Evolutionary conservation across 2,113 vertebrate genomes (phyloP).

Genomic region (Embiotoca jacksoni): DNA sequence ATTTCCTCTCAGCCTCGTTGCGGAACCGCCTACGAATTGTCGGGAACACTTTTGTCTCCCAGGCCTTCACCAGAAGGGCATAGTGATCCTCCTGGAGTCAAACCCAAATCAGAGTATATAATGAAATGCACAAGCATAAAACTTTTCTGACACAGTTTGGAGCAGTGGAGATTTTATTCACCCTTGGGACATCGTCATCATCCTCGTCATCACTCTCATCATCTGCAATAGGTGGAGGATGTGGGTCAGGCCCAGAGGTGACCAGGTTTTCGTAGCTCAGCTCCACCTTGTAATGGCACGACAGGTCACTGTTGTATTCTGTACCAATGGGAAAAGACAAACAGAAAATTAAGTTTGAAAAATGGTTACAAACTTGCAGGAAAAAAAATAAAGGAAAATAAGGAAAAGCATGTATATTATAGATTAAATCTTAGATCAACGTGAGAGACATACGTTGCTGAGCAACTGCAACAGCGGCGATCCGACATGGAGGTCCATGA

Average conservation of each 20-base stretch:
- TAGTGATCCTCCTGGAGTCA: conserved; percentile 94
- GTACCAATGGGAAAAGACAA: conserved; percentile 45
- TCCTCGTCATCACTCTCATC: conserved; percentile 98
- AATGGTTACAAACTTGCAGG: conserved; percentile 22
- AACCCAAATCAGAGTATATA: conserved; percentile 16
- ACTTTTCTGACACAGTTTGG: not conserved
- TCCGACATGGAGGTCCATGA: conserved; percentile 94
- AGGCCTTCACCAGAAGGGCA: conserved; percentile 96
- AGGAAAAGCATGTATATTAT: not conserved
- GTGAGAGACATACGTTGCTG: conserved; percentile 89
- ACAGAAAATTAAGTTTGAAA: conserved; percentile 34
- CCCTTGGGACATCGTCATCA: conserved; percentile 94
- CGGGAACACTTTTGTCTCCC: conserved; percentile 99
- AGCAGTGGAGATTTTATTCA: conserved; percentile 67
- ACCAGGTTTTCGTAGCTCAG: conserved; percentile 97
- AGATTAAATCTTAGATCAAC: not conserved
- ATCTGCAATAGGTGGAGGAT: conserved; percentile 93
- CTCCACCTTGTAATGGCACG: conserved; percentile 95
- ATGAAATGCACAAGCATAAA: conserved; percentile 1
- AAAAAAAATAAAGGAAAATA: not conserved
- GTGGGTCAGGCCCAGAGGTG: conserved; percentile 93
- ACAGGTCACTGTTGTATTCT: conserved; percentile 97
- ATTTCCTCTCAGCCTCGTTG: conserved; percentile 98
- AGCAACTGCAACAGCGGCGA: conserved; percentile 91
- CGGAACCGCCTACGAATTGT: conserved; percentile 98